Percentiles rank a stretch among this genome's conserved stretches.
phyloP scores from a whole-genome alignment of 1,140 invertebrate species.

The Pseudachorutes palmiensis region DNA sequence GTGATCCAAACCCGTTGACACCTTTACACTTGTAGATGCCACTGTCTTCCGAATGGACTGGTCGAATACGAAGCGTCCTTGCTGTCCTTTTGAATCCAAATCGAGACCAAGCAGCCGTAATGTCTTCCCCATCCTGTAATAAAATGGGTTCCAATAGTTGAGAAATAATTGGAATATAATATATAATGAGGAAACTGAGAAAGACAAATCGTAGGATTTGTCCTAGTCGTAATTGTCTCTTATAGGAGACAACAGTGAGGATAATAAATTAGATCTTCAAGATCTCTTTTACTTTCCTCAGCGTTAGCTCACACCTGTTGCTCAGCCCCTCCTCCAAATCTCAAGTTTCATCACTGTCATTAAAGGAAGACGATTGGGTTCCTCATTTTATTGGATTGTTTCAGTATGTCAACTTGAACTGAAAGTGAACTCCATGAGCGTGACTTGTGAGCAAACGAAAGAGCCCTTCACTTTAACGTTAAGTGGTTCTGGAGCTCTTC shows the following conservation, averaged over 20 bases:
- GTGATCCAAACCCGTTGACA: conserved; percentile 38
- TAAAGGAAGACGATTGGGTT: neutral
- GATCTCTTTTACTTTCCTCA: neutral
- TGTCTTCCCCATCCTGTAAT: conserved; percentile 41
- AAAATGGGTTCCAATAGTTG: neutral
- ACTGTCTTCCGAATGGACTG: conserved; percentile 27
- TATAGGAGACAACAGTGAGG: neutral
- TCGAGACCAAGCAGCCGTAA: conserved; percentile 34
- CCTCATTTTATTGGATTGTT: neutral
- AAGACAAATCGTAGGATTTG: neutral
- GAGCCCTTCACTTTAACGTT: neutral
- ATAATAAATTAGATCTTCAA: neutral
- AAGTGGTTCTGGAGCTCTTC: neutral
- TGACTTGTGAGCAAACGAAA: neutral
- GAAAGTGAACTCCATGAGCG: neutral
- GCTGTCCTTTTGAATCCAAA: conserved; percentile 23
- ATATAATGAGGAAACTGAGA: neutral
- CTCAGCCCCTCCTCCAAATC: neutral
- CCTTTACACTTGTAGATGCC: conserved; percentile 39
- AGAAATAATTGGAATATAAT: neutral
- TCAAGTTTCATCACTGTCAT: neutral
- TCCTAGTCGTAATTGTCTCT: neutral
- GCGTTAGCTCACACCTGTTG: neutral
- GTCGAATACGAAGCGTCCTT: conserved; percentile 30
- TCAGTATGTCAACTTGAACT: neutral